These are phyloP conservation scores for Ennomos quercinarius DNA, from an alignment of 2,888 invertebrate genomes.

Conservation along the genomic window DNA sequence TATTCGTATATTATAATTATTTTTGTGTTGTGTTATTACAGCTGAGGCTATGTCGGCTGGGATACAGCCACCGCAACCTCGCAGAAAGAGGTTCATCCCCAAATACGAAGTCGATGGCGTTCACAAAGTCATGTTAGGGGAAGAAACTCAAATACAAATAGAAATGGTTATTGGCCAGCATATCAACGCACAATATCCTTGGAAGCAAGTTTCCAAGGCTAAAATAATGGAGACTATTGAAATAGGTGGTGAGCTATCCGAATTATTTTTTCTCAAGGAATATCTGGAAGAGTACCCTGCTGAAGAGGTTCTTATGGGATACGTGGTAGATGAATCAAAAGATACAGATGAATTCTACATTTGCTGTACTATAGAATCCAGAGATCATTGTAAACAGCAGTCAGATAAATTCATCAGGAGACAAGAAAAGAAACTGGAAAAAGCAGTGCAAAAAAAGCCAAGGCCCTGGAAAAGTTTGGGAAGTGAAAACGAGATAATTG, in stretches of 20 bases:
- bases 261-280: constrained; percentile 68
- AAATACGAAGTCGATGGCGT: constrained; percentile 86
- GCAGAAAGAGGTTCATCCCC: constrained; percentile 75
- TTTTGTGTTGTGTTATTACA: constrained; percentile 37
- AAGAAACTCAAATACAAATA: constrained; percentile 86
- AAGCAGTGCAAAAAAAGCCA: constrained; percentile 84
- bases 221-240: constrained; percentile 87
- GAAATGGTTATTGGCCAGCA: constrained; percentile 88
- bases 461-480: constrained; percentile 87
- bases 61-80: constrained; percentile 53
- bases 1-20: too few relatives aligned
- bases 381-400: constrained; percentile 81
- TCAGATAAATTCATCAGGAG: constrained; percentile 83
- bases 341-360: constrained; percentile 89
- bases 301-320: constrained; percentile 87
- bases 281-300: constrained; percentile 68
- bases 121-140: constrained; percentile 78
- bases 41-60: constrained; percentile 54
- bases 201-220: constrained; percentile 88
- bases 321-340: constrained; percentile 86
- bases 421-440: constrained; percentile 84
- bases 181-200: constrained; percentile 90
- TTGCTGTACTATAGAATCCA: constrained; percentile 85
- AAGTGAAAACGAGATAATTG: constrained; percentile 87
- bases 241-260: constrained; percentile 79